Percentiles rank a stretch among this genome's conserved stretches.
Conservation (phyloP, 2,888 invertebrate genomes). For the Leptinotarsa rubiginosa region DNA sequence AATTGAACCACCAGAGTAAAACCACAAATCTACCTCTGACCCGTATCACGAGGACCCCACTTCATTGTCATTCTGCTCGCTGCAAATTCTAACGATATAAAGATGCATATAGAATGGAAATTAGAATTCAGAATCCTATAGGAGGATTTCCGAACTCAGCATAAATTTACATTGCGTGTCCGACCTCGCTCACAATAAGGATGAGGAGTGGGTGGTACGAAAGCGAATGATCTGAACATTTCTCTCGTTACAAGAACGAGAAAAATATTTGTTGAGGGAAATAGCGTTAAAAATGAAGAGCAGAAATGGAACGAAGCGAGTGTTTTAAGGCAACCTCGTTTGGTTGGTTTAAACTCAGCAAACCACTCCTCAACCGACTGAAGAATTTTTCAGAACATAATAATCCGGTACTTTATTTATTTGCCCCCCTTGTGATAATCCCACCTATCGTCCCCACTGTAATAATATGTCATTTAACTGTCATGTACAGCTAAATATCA, state of each 20-base stretch:
- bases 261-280: too few relatives aligned
- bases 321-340: too few relatives aligned
- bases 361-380: too few relatives aligned
- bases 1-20: background rate
- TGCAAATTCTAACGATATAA: slow-evolving; percentile 15
- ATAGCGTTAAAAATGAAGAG: too few relatives aligned
- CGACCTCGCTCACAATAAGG: background rate
- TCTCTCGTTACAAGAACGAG: background rate
- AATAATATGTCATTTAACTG: too few relatives aligned
- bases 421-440: too few relatives aligned
- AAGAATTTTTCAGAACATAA: too few relatives aligned
- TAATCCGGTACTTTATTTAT: too few relatives aligned
- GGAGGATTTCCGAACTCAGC: background rate
- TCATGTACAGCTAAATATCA: too few relatives aligned
- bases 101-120: slow-evolving; percentile 16
- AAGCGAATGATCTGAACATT: background rate
- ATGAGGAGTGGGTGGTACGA: background rate
- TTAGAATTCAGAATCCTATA: background rate
- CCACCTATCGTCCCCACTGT: too few relatives aligned
- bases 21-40: background rate
- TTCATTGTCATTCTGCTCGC: slow-evolving; percentile 26
- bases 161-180: slow-evolving; percentile 2
- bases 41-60: background rate
- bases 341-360: too few relatives aligned
- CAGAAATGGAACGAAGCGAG: too few relatives aligned